phyloP scores from a whole-genome alignment of 2,113 vertebrate species.

The Ascaphus truei region DNA sequence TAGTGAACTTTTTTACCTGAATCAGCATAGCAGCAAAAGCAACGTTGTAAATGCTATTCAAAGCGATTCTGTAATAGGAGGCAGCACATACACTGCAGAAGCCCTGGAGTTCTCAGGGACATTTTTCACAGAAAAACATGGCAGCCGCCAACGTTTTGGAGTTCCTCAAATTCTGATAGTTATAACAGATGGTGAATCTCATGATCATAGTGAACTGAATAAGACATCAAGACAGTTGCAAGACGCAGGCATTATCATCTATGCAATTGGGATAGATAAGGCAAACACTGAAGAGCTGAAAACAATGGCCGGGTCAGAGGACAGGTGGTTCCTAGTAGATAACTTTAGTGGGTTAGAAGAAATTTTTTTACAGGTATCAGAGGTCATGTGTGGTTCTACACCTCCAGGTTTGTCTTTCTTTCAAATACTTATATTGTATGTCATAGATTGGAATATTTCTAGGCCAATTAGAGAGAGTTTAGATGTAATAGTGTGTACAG shows the following conservation, averaged over 20 bases:
- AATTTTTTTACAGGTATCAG: constrained; percentile 47
- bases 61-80: constrained; percentile 27
- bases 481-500: no score
- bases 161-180: constrained; percentile 59
- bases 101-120: constrained; percentile 46
- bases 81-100: constrained; percentile 41
- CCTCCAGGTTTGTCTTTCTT: constrained; percentile 51
- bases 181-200: constrained; percentile 54
- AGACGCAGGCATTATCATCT: constrained; percentile 47
- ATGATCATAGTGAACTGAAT: constrained; percentile 38
- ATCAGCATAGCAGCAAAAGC: constrained; percentile 23
- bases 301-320: constrained; percentile 50
- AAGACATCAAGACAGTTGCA: constrained; percentile 41
- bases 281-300: constrained; percentile 47
- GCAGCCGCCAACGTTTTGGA: constrained; percentile 44
- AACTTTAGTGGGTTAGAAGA: constrained; percentile 51
- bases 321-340: constrained; percentile 54
- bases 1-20: constrained; percentile 46
- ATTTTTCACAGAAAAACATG: constrained; percentile 43
- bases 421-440: no score
- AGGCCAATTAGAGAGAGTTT: no score
- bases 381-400: constrained; percentile 46
- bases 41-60: constrained; percentile 40
- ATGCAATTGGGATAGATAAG: constrained; percentile 49
- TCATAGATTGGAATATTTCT: no score